Evolutionary conservation across 2,113 vertebrate genomes (phyloP), one percentile per base, ranked within the genome.

Genomic region (Calypte anna): DNA sequence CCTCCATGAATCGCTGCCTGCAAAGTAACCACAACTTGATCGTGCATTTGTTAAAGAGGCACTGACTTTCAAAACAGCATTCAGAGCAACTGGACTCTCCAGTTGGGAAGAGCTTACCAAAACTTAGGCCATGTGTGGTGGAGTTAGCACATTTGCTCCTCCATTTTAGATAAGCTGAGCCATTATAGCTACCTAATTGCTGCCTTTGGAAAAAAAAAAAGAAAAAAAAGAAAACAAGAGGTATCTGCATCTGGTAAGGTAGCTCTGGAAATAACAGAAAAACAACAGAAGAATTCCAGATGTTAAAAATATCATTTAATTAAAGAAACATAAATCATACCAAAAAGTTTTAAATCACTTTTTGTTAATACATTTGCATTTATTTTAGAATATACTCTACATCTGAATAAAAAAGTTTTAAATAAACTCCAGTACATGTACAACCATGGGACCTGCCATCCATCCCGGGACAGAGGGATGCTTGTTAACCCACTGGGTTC

Each of bases 371-470:
- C 96, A 98, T 97, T 95, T 91, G 87, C 93, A 96, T 97, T 98
- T 98, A 97, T 98, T 98, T 98, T 98, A 98, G 96, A 98, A 98
- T 98, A 98, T 97, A 97, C 80, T 98, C 98, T 98, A 98, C 97
- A 97, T 98, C 96, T 96, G 97, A 97, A 96, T 98, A 97, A 96
- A 96, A 98, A 98, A 95, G 92, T 96, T 98, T 98, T 98, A 98
- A 98, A 98, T 98, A 98, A 97, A 95, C 73, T 95, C 96, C 91
- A 93, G 96, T 93, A 97, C 97, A 97, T 89, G 94, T 95, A 97
- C 96, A 97, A 96, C 86, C 70, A 38, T 90, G 96, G 95, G 93
- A 96, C 95, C 93, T n/a, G 59, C 95, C 97, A 97, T 97, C 96
- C 90, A 63, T 96, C 97, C 97, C 75, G 5, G 18, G 62, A 95